Conservation (phyloP, 1,140 invertebrate genomes). For the Ptiloglossa arizonensis region DNA sequence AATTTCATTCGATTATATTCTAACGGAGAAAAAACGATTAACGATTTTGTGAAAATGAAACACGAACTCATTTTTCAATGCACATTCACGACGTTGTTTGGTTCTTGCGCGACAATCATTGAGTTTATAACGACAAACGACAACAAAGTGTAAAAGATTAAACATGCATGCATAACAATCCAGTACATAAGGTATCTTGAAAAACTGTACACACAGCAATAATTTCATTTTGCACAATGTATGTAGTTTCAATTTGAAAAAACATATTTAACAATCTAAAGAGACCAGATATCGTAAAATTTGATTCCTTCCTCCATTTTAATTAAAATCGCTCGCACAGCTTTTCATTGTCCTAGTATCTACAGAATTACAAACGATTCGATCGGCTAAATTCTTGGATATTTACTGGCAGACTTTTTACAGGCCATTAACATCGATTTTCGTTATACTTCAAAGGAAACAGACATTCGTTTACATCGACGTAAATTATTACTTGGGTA, state of each 20-base stretch:
- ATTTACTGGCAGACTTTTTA: background rate
- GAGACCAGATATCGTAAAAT: background rate
- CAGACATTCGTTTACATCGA: background rate
- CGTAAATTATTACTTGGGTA: background rate
- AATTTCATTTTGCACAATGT: background rate
- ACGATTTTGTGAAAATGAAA: constrained; percentile 24
- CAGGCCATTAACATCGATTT: background rate
- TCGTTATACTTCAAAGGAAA: background rate
- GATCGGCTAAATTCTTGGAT: background rate
- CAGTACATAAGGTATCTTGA: constrained; percentile 10
- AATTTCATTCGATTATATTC: constrained; percentile 36
- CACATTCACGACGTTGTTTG: background rate
- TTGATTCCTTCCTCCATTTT: background rate
- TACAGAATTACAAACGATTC: constrained; percentile 14
- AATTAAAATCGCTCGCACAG: background rate
- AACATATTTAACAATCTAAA: background rate
- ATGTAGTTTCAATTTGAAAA: background rate
- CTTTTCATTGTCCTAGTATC: constrained; percentile 13
- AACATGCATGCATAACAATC: constrained; percentile 26
- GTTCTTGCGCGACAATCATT: background rate
- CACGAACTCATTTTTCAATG: constrained; percentile 16
- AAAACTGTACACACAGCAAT: background rate
- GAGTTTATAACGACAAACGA: constrained; percentile 10
- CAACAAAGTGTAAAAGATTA: constrained; percentile 11
- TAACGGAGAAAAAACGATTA: constrained; percentile 2